Evolutionary conservation across 92 coral and sea anemone genomes (phyloP), one percentile per base, ranked within the genome.

Genomic region (Epizoanthus rinbou): DNA sequence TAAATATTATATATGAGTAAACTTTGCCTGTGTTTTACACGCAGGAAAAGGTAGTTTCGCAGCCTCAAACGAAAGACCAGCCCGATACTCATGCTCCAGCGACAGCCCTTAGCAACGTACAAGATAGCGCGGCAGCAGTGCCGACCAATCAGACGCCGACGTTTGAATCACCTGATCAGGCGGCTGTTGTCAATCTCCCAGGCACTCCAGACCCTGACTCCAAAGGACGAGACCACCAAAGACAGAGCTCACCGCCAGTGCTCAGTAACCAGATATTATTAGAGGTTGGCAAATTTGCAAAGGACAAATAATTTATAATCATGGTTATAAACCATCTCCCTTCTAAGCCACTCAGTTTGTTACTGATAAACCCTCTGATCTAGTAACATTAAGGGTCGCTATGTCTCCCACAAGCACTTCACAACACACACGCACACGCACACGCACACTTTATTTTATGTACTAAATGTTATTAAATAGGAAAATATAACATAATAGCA

Each of bases 131-230:
- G 39, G 24, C 6, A 35, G 22, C 65, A 33, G 64, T 35, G 57
- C 58, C 19, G 22, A 65, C 70, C 60, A 78, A 78, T 78, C 82
- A 78, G 17, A 69, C 39, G 22, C 25, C 25, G 52, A 18, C 22
- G 3, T 19, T 16, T 23, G 62, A 1, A 63, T 73, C 64, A 52
- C 92, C 94, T 52, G 94, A 91, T 50, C 90, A 84, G 6, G 88
- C 87, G 24, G 82, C 88, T 67, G 75, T 91, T 11, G 89, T 92
- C 23, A 92, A 86, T 50, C 80, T 92, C 14, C 97, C 93, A 43
- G 97, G 97, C 53, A 92, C 88, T 60, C 93, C 93, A 18, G 85
- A 80, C 25, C 52, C 70, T 14, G 82, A 62, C 33, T 60, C 47
- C 23, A 60, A 9, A 2, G 62, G 69, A 23, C 62, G 41, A 78